These are phyloP conservation scores for Scophthalmus maximus DNA, from an alignment of 2,113 vertebrate genomes.

Conservation along the genomic window DNA sequence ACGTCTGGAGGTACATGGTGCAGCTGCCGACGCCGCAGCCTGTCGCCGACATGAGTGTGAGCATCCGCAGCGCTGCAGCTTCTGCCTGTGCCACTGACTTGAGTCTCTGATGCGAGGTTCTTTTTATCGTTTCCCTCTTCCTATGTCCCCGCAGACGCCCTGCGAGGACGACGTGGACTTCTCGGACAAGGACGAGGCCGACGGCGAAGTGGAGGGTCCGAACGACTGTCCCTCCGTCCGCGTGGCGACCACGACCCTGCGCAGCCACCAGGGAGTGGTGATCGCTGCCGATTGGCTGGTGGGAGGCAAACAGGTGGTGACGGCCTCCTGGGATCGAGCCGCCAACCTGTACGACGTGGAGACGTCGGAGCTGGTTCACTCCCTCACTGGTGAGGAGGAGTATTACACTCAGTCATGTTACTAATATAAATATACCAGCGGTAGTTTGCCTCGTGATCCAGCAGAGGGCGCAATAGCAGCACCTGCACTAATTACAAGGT, in stretches of 20 bases:
- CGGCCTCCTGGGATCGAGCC: slow-evolving; percentile 95
- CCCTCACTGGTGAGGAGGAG: slow-evolving; percentile 88
- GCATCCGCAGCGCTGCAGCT: slow-evolving; percentile 37
- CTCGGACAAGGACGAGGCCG: slow-evolving; percentile 93
- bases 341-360: slow-evolving; percentile 97
- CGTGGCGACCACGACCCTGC: slow-evolving; percentile 87
- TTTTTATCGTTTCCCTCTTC: not conserved
- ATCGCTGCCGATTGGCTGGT: slow-evolving; percentile 97
- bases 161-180: slow-evolving; percentile 93
- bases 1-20: slow-evolving; percentile 96
- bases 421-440: no score
- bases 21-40: slow-evolving; percentile 94
- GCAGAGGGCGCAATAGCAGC: not conserved
- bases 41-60: slow-evolving; percentile 90
- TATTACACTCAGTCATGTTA: no score
- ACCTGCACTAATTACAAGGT: no score
- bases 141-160: slow-evolving; percentile 77
- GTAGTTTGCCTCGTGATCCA: no score
- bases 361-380: slow-evolving; percentile 95
- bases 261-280: slow-evolving; percentile 97
- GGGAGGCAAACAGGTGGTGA: slow-evolving; percentile 95
- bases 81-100: not conserved
- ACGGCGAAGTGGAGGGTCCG: slow-evolving; percentile 87
- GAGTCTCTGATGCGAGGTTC: not conserved
- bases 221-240: slow-evolving; percentile 92